Percentiles rank a stretch among this genome's conserved stretches.
These are phyloP conservation scores for Sebastes dallii DNA, from an alignment of 2,797 vertebrate species.

Conservation along the genomic window DNA sequence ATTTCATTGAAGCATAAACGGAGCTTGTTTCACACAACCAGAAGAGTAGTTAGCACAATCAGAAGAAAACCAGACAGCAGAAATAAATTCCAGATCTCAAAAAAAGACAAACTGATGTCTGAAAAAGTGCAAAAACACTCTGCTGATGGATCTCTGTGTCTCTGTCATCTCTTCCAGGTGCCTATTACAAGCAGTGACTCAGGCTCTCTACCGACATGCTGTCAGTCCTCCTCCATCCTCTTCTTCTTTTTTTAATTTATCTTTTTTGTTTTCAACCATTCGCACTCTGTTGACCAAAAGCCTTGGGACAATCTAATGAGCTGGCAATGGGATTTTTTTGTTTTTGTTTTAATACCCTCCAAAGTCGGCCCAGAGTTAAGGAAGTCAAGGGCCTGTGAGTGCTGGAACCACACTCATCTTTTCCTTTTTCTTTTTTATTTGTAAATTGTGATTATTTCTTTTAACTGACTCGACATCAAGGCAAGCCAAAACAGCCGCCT, in stretches of 20 bases:
- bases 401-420: slow-evolving; percentile 41
- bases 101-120: not conserved
- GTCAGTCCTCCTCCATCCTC: slow-evolving; percentile 47
- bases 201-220: slow-evolving; percentile 53
- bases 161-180: slow-evolving; percentile 82
- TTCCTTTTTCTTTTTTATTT: slow-evolving; percentile 10
- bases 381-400: slow-evolving; percentile 23
- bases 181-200: slow-evolving; percentile 91
- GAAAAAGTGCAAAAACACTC: not conserved
- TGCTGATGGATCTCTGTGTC: slow-evolving; percentile 46
- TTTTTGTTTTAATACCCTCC: slow-evolving; percentile 19
- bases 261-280: slow-evolving; percentile 52
- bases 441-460: slow-evolving; percentile 43
- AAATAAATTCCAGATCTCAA: not conserved
- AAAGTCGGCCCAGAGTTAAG: slow-evolving; percentile 28
- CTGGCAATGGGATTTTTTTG: slow-evolving; percentile 22
- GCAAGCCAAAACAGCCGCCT: slow-evolving; percentile 54
- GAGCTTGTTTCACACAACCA: not conserved
- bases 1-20: not conserved
- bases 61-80: not conserved
- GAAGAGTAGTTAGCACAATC: not conserved
- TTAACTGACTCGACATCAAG: slow-evolving; percentile 47
- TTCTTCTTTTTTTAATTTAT: slow-evolving; percentile 39
- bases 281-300: slow-evolving; percentile 59
- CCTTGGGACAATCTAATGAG: slow-evolving; percentile 63